Base-by-base conservation (phyloP, 2,888 invertebrate species). In the Lottia scabra region DNA sequence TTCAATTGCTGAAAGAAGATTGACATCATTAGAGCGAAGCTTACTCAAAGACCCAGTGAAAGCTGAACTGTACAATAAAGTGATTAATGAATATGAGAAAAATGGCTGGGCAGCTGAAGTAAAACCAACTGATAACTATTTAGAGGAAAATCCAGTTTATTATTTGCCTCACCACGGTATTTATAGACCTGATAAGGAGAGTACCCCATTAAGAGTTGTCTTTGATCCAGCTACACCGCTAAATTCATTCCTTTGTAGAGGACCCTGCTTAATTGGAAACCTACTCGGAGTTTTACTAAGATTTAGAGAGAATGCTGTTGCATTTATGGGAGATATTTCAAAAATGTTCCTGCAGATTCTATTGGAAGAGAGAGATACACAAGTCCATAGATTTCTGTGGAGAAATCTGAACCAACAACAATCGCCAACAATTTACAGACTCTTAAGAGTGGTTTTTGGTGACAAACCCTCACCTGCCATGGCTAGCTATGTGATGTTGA, bases 131-230 rank as follows among this genome's bases (percentile, higher is more conserved):
- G 64, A 70, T 12, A 16, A 16, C 23, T 19, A 15, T n/a, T 16
- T 16, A 10, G 48, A 16, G 10, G 44, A 23, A 23, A n/a, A n/a
- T n/a, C 12, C 70, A 63, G 45, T 64, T 70, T 12, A 16, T 10
- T 72, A 68, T n/a, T 63, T 72, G 15, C 68, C 72, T 2, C 72
- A 72, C 16, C 68, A 72, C 38, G 72, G 72, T 8, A 68, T 72
- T 1, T 65, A 72, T 65, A 48, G 72, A 16, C 68, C 65, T 15
- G 70, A 71, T 8, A 74, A 67, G 26, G n/a, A 30, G 16, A 68
- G 68, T 38, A 68, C 68, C 10, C 68, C 68, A 6, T 27, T 68
- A 26, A 26, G 70, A 30, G 70, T 73, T 3, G 67, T 70, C 13
- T 70, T 73, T 19, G 70, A 70, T 64, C 73, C 70, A 30, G 72